Conservation (phyloP, 2,888 invertebrate genomes). For the Monoplex corrugatus region DNA sequence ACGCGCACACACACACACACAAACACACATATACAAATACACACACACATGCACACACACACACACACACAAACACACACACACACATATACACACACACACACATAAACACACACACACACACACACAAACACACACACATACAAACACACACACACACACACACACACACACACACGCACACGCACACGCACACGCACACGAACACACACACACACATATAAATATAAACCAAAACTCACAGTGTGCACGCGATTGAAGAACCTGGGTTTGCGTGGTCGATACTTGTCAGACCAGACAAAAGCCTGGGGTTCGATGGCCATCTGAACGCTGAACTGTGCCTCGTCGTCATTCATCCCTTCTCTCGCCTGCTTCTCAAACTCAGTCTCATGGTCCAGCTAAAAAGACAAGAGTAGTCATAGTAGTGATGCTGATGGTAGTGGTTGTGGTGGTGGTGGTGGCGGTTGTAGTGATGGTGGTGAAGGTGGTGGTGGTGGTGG, state of each 20-base stretch:
- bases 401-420: not conserved
- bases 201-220: not conserved
- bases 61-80: not conserved
- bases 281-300: slow-evolving; percentile 98
- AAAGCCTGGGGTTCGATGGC: slow-evolving; percentile 92
- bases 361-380: slow-evolving; percentile 91
- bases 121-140: not conserved
- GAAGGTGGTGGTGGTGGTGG: too few species aligned
- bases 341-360: slow-evolving; percentile 89
- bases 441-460: too few species aligned
- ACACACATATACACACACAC: not conserved
- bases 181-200: too few species aligned
- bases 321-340: slow-evolving; percentile 93
- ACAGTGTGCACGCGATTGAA: slow-evolving; percentile 90
- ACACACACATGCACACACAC: not conserved
- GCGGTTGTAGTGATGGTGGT: too few species aligned
- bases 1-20: not conserved
- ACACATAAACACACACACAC: not conserved
- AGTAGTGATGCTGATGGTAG: too few species aligned
- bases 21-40: not conserved
- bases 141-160: not conserved
- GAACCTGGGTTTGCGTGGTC: slow-evolving; percentile 98
- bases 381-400: slow-evolving; percentile 85
- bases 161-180: not conserved
- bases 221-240: slow-evolving; percentile 58